These are phyloP conservation scores for Corythaeola cristata DNA, from an alignment of 2,113 vertebrate species.

Conservation along the genomic window DNA sequence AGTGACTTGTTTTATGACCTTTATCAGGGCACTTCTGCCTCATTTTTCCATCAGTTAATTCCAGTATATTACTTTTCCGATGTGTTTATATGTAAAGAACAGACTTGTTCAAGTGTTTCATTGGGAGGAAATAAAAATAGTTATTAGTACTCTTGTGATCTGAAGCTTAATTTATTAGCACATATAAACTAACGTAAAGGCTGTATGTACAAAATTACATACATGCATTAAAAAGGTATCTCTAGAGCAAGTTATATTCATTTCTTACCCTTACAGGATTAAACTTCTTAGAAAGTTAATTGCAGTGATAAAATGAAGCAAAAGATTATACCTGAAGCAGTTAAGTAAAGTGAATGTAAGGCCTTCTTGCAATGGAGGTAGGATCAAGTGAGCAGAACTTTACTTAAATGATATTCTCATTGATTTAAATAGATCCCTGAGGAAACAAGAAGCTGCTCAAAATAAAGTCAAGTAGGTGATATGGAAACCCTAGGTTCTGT, in stretches of 20 bases:
- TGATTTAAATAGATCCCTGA: background rate
- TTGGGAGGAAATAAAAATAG: background rate
- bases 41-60: background rate
- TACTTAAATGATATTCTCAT: background rate
- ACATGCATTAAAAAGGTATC: background rate
- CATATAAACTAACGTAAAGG: background rate
- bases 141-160: background rate
- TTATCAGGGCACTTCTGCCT: background rate
- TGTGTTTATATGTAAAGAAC: background rate
- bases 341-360: background rate
- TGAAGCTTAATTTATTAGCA: background rate
- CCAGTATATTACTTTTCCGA: background rate
- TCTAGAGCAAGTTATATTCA: background rate
- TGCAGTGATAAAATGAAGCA: background rate
- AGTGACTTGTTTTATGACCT: background rate
- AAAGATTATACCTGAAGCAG: background rate
- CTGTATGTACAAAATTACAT: background rate
- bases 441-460: background rate
- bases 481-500: background rate
- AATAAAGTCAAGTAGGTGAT: background rate
- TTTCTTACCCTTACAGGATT: background rate
- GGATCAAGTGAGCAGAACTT: background rate
- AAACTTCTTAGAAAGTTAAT: background rate
- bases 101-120: background rate
- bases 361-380: background rate